Base-by-base conservation (phyloP, 2,888 invertebrate genomes). In the Drosophila prolongata region DNA sequence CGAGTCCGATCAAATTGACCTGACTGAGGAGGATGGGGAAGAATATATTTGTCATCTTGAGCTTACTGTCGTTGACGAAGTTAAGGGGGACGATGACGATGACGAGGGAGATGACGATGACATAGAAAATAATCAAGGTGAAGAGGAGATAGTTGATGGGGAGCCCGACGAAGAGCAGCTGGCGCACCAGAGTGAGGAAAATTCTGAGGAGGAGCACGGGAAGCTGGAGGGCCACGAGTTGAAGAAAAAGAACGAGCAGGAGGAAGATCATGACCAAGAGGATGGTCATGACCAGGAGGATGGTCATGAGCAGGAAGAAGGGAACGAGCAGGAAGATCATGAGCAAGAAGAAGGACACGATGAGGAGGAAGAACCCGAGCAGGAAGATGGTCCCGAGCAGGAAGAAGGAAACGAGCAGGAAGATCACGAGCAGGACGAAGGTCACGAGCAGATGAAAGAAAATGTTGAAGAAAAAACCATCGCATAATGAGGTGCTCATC, bases 11-110 rank as follows among this genome's bases (percentile, higher is more conserved):
- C 56, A 59, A 24, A 56, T 59, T 24, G 58, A 59, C 13, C 13
- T 59, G 1, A 59, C 58, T 6, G 57, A 24, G 13, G 58, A 59
- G 14, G 58, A 59, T 24, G 56, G 34, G 8, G 58, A 57, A 6
- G 14, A 14, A 0, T 40, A 42, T 6, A 11, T 59, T 6, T 19
- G 57, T 19, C 11, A 35, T 3, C 49, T 49, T 6, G 14, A 42
- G 1, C 40, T 59, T 34, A 34, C 40, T 0, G 40, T 59, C 1
- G 11, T 59, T 2, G 58, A 59, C 24, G 58, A 59, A 13, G 24
- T 59, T 1, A 30, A 14, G 14, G 40, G 58, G 16, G 49, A 49
- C 9, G 58, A 59, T 10, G 58, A 55, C 0, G 19, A 1, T 14
- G 19, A 34, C 11, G 58, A 56, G 0, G 37, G 19, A 11, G 5